Conservation (phyloP, 2,113 vertebrate species). For the Sarotherodon lohbergeri region DNA sequence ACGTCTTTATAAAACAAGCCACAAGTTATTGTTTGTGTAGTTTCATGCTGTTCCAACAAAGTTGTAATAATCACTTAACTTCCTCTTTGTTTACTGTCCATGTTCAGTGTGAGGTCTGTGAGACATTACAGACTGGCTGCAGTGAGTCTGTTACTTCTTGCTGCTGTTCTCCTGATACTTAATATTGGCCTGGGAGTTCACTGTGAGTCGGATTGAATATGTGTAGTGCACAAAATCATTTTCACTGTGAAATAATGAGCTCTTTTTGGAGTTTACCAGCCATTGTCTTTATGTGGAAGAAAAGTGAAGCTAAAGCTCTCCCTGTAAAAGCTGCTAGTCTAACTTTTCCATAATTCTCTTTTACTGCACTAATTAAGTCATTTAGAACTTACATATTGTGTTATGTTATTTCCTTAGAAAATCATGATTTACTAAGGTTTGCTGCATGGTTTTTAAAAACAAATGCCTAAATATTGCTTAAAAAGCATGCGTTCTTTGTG, state of each 20-base stretch:
- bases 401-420: no score
- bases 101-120: background rate
- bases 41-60: background rate
- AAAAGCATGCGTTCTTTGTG: no score
- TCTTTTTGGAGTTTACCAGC: background rate
- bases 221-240: background rate
- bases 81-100: background rate
- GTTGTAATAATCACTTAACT: background rate
- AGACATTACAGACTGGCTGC: background rate
- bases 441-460: no score
- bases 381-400: no score
- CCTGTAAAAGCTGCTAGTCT: no score
- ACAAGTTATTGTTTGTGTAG: background rate
- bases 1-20: background rate
- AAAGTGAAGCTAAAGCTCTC: no score
- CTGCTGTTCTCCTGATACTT: conserved; percentile 1
- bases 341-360: no score
- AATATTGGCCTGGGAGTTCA: conserved; percentile 16
- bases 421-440: no score
- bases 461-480: no score
- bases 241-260: background rate
- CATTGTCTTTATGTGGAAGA: background rate
- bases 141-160: conserved; percentile 7
- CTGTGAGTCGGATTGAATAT: conserved; percentile 4
- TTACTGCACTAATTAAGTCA: no score